Conservation (phyloP, 2,113 vertebrate species). For the Dissostichus mawsoni region DNA sequence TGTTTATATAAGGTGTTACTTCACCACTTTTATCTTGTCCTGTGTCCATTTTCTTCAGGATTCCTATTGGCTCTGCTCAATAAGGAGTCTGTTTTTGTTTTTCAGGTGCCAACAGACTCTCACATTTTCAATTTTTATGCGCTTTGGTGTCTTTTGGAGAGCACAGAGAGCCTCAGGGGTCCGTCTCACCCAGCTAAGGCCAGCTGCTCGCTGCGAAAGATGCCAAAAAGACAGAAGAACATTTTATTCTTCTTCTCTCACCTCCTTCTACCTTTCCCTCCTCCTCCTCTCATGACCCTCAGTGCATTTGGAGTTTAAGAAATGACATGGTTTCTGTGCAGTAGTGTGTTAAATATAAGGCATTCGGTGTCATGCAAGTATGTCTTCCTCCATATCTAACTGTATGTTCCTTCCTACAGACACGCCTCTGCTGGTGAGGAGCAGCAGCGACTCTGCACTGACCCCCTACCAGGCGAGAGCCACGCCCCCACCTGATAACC, state of each 20-base stretch:
- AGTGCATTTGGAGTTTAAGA: neutral
- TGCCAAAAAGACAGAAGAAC: conserved; percentile 15
- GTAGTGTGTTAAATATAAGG: neutral
- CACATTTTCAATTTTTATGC: neutral
- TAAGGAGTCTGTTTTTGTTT: neutral
- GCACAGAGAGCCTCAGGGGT: conserved; percentile 4
- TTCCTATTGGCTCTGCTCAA: neutral
- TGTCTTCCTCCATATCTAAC: neutral
- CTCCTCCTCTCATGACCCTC: neutral
- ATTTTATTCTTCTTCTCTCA: neutral
- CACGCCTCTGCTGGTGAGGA: conserved; percentile 75
- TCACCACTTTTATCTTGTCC: neutral
- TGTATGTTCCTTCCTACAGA: conserved; percentile 30
- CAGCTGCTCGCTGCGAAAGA: conserved; percentile 8
- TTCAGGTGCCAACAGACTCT: conserved; percentile 5
- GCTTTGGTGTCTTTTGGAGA: neutral
- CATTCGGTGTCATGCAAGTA: neutral
- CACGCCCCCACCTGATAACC: conserved; percentile 26
- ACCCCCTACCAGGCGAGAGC: neutral
- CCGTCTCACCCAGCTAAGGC: neutral
- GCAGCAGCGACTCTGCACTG: conserved; percentile 75
- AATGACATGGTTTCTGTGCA: neutral
- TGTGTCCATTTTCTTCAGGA: neutral
- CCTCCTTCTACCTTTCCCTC: neutral
- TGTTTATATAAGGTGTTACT: neutral